Evolutionary conservation across 2,797 vertebrate genomes (phyloP).

Genomic region (Cephalopachus bancanus): DNA sequence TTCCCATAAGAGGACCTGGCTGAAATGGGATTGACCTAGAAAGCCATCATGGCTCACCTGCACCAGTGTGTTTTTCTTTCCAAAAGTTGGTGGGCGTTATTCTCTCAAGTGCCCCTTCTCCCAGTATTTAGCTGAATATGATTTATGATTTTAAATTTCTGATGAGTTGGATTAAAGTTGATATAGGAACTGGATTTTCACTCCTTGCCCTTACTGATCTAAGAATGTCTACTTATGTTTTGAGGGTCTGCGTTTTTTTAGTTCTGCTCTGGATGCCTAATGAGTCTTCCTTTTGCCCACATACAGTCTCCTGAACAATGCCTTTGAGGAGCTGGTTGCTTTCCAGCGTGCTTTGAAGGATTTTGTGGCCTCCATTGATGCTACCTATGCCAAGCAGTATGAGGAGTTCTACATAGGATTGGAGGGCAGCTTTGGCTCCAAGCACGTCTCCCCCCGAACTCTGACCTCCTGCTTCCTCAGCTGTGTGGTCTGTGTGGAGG

Average conservation of each 20-base stretch:
- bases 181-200: background rate
- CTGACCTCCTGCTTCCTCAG: slow-evolving; percentile 96
- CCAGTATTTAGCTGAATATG: background rate
- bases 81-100: background rate
- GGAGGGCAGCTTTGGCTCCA: slow-evolving; percentile 97
- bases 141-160: background rate
- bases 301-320: slow-evolving; percentile 93
- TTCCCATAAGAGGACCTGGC: background rate
- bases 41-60: background rate
- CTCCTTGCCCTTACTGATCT: background rate
- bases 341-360: slow-evolving; percentile 97
- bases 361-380: slow-evolving; percentile 95
- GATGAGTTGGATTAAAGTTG: background rate
- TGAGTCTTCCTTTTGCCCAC: background rate
- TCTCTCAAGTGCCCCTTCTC: background rate
- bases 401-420: slow-evolving; percentile 97
- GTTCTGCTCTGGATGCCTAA: background rate
- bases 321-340: slow-evolving; percentile 95
- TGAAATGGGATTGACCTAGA: background rate
- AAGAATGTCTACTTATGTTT: background rate
- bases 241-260: background rate
- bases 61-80: background rate
- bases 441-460: slow-evolving; percentile 96
- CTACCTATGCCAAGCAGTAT: slow-evolving; percentile 96
- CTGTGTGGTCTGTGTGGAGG: slow-evolving; percentile 97